Evolutionary conservation across 2,888 invertebrate genomes (phyloP).

Genomic region (Ophion ventricosus): DNA sequence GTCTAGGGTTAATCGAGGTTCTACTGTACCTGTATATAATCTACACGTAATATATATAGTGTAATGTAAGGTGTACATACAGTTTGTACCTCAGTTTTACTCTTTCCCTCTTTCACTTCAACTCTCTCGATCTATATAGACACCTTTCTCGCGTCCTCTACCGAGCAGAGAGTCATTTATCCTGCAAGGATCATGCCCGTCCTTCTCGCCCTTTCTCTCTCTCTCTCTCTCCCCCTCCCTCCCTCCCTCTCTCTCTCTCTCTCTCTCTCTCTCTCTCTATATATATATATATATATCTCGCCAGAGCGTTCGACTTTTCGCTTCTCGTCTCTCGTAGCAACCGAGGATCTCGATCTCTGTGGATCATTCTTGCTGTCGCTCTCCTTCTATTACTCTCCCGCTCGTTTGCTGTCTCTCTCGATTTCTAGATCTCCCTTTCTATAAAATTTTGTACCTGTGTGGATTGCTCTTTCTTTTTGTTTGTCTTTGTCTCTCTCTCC

Average conservation of each 20-base stretch:
- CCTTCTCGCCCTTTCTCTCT: constrained; percentile 28
- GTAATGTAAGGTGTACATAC: constrained; percentile 28
- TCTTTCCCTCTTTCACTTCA: constrained; percentile 65
- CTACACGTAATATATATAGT: constrained; percentile 20
- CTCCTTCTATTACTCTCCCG: constrained; percentile 42
- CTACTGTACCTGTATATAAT: constrained; percentile 35
- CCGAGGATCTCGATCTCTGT: constrained; percentile 30
- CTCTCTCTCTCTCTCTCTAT: constrained; percentile 42
- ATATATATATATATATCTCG: constrained; percentile 28
- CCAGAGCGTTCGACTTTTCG: constrained; percentile 30
- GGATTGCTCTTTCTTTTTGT: constrained; percentile 28
- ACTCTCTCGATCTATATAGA: constrained; percentile 7
- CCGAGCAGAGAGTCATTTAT: constrained; percentile 56
- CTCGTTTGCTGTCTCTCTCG: constrained; percentile 7
- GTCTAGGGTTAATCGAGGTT: no score
- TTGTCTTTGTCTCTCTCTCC: constrained; percentile 2
- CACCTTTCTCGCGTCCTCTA: constrained; percentile 46
- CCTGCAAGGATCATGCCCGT: constrained; percentile 47
- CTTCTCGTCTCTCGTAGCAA: constrained; percentile 40
- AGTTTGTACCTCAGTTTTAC: constrained; percentile 44
- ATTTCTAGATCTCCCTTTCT: constrained; percentile 55
- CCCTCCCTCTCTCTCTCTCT: constrained; percentile 36
- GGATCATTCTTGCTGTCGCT: constrained; percentile 27
- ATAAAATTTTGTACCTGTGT: constrained; percentile 1
- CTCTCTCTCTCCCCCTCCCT: constrained; percentile 32